Evolutionary conservation across 2,797 vertebrate species (phyloP), one percentile per base, ranked within the genome.

Genomic region (Labroides dimidiatus): DNA sequence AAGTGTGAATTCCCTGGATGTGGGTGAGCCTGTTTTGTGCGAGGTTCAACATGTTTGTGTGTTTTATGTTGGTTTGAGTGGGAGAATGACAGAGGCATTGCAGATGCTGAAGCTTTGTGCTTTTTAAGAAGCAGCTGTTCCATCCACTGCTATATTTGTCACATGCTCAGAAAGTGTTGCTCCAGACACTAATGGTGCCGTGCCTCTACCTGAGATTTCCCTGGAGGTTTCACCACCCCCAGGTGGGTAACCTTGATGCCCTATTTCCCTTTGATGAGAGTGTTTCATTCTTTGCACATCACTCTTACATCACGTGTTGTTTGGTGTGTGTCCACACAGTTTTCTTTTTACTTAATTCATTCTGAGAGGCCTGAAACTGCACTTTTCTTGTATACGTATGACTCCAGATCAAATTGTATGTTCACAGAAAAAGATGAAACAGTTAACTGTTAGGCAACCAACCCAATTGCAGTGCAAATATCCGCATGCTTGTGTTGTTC

Each of bases 121-220:
- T 88, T 85, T 39, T 66, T 84, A 50, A 87, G 80, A 92, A 91
- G 87, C 84, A 86, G 77, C 86, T 87, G 81, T 90, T 93, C 89
- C 91, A 93, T 93, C 89, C 77, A 80, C 70, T 77, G 81, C 82
- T 93, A 86, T 94, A 91, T 94, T 82, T 94, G 92, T 94, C 88
- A 93, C 88, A 93, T 75, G 88, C 85, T 94, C 91, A 95, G 93
- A 94, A 89, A 93, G 87, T 89, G 91, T 92, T 92, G 88, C 86
- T 65, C 86, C 91, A 82, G 93, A 91, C 68, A 91, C 89, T 92
- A 93, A 84, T 33, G 88, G 83, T 76, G 83, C 75, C 56, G 80
- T 49, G 71, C 86, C 86, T 74, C 77, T 87, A 80, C 90, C 91
- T 80, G 93, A 92, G 92, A 94, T 93, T 87, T 84, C 87, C 69